These are phyloP conservation scores for Vultur gryphus DNA, from an alignment of 2,797 vertebrate species.

Conservation along the genomic window DNA sequence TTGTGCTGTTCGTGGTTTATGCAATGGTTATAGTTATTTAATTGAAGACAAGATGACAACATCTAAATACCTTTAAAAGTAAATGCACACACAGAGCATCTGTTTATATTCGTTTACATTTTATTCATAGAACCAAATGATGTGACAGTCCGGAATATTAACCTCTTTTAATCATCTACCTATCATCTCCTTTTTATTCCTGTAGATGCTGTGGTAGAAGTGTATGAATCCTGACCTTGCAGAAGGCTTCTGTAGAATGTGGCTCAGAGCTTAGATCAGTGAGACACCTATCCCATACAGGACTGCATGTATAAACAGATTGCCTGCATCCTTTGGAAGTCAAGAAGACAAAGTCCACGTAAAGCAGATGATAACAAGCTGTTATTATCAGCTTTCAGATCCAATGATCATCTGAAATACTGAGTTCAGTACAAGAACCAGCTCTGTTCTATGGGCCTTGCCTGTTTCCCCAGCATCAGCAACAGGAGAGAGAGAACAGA, in stretches of 20 bases:
- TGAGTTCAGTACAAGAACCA: background rate
- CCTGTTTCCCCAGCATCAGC: background rate
- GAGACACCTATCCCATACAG: background rate
- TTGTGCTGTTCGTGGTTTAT: background rate
- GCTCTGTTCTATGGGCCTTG: background rate
- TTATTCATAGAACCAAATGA: background rate
- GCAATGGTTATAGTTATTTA: background rate
- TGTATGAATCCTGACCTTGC: background rate
- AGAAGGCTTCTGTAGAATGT: background rate
- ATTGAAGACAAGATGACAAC: background rate
- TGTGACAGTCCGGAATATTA: background rate
- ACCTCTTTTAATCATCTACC: background rate
- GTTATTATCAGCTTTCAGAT: background rate
- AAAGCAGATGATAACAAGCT: background rate
- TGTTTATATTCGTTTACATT: background rate
- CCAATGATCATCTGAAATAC: background rate
- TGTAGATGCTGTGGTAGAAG: background rate
- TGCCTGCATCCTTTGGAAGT: background rate
- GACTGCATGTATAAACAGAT: background rate
- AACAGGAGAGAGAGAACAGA: background rate
- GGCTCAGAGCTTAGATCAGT: background rate
- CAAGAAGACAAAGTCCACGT: background rate
- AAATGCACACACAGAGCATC: background rate
- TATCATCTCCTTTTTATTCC: background rate
- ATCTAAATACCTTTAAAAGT: background rate